These are phyloP conservation scores for Actinernus sp. DNA, from an alignment of 92 coral and sea anemone species.

Conservation along the genomic window DNA sequence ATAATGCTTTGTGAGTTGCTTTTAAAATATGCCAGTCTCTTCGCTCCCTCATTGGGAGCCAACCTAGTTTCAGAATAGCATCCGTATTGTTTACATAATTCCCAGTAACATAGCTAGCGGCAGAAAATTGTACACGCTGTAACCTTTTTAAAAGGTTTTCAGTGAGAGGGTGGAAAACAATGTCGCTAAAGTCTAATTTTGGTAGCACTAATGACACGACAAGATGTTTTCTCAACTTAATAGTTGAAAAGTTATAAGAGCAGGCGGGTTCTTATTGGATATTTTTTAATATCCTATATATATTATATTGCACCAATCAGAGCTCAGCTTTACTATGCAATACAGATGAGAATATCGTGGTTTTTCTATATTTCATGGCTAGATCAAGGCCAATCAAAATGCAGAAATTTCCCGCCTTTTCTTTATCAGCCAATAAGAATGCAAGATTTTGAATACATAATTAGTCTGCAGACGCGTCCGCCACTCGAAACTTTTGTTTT, in stretches of 20 bases:
- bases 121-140: constrained; percentile 43
- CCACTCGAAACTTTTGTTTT: no score
- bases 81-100: constrained; percentile 23
- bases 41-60: constrained; percentile 40
- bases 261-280: no score
- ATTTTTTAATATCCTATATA: no score
- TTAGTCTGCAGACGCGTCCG: no score
- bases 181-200: constrained; percentile 13
- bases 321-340: no score
- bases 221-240: constrained; percentile 31
- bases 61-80: constrained; percentile 26
- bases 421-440: no score
- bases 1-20: constrained; percentile 33
- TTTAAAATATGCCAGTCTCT: constrained; percentile 49
- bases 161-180: constrained; percentile 25
- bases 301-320: no score
- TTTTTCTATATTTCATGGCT: no score
- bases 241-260: constrained; percentile 48
- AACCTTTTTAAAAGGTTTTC: constrained; percentile 28
- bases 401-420: no score
- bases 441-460: no score
- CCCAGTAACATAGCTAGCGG: constrained; percentile 57
- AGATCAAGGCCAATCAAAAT: no score
- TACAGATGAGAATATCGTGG: no score
- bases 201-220: constrained; percentile 13